Evolutionary conservation across 2,888 invertebrate species (phyloP), one percentile per base, ranked within the genome.

Genomic region (Drosophila lutescens): DNA sequence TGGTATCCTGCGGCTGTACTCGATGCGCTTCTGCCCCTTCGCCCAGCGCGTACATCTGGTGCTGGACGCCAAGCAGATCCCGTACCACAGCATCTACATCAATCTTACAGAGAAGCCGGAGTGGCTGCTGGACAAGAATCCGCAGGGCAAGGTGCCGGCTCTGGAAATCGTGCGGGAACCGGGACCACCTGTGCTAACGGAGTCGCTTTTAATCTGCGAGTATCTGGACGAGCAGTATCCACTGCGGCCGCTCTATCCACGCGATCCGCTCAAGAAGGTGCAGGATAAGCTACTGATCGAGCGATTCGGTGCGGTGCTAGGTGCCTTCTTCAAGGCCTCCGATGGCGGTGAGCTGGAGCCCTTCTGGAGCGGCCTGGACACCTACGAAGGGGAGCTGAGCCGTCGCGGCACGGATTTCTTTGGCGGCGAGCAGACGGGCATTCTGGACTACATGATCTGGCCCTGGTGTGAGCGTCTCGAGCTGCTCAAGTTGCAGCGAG

Each of bases 1-100:
- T 80, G 96, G 95, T 6, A 95, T 95, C 89, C 90, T 96, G 58
- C 94, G 96, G 13, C 90, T 97, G 7, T 97, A 96, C 89, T 96
- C 96, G 40, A 97, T 97, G 95, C 94, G 96, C 78, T 97, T 96
- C 91, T 97, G 97, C 86, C 97, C 97, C 0, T 97, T 94, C 78
- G 96, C 97, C 0, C 96, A 97, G 89, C 93, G 97, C 74, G 94
- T 94, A 60, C 94, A 96, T 77, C 93, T 97, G 41, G 95, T 96
- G 6, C 92, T 97, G 71, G 96, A 96, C 79, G 96, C 96, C n/a
- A 97, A 97, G 91, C 95, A 95, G 84, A 93, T 97, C 79, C 94
- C 95, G 93, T 95, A 96, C 87, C 96, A 97, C 86, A 93, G 95
- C 43, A 95, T 97, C 44, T 95, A 95, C 89, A 94, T 96, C 44